A percentile compares a stretch with the other conserved stretches of the same genome.
Evolutionary conservation across 2,113 vertebrate genomes (phyloP).

Genomic region (Patagioenas fasciata): DNA sequence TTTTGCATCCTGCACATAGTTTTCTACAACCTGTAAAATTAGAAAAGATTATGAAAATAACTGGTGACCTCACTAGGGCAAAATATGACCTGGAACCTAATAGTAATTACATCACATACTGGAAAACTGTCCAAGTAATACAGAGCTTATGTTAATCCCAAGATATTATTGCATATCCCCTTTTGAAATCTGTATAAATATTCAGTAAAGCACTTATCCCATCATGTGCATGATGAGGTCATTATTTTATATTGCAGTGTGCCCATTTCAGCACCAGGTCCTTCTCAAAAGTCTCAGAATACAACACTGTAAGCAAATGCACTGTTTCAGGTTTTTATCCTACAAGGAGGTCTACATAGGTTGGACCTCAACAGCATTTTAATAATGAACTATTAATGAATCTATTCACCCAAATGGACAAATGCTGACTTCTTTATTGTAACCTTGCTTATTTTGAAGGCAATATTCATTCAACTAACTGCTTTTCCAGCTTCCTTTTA

Average conservation of each 20-base stretch:
- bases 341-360: not conserved
- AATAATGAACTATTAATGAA: not conserved
- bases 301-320: not conserved
- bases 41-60: not conserved
- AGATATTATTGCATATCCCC: not conserved
- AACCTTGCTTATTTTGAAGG: not conserved
- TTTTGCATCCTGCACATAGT: not conserved
- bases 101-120: not conserved
- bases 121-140: slow-evolving; percentile 3
- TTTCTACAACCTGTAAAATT: not conserved
- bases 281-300: not conserved
- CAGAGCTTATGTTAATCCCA: not conserved
- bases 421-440: not conserved
- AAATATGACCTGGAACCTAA: slow-evolving; percentile 19
- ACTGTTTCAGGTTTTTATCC: not conserved
- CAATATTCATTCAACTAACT: not conserved
- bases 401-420: not conserved
- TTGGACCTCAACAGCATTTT: not conserved
- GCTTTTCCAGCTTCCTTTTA: not conserved
- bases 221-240: not conserved
- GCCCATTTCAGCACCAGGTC: not conserved
- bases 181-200: slow-evolving; percentile 21
- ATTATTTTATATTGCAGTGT: not conserved
- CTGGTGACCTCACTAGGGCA: not conserved
- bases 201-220: not conserved